These are phyloP conservation scores for Hypsibius dujardini DNA, from an alignment of 1,140 invertebrate genomes.

Conservation along the genomic window DNA sequence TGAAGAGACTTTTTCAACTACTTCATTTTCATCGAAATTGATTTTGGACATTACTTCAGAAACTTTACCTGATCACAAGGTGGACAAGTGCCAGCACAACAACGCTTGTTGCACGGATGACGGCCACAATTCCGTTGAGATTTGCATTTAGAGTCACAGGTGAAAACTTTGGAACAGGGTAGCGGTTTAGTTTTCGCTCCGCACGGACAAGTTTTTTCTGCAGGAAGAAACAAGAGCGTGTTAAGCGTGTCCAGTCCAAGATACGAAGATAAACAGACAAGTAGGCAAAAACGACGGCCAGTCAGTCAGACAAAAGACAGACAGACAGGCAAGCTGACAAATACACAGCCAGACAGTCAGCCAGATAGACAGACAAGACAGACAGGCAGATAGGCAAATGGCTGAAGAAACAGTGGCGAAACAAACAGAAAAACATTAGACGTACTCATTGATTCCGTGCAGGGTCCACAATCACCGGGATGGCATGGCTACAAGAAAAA, in stretches of 20 bases:
- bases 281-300: too few relatives aligned
- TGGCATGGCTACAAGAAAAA: constrained; percentile 9
- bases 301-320: too few relatives aligned
- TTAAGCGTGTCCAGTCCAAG: neutral
- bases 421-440: neutral
- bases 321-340: too few relatives aligned
- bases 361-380: too few relatives aligned
- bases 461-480: constrained; percentile 3
- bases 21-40: neutral
- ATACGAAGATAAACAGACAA: too few relatives aligned
- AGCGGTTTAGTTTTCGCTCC: constrained; percentile 2
- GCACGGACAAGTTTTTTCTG: constrained; percentile 13
- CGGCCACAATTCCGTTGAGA: neutral
- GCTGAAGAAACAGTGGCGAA: too few relatives aligned
- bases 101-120: constrained; percentile 9
- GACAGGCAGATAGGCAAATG: too few relatives aligned
- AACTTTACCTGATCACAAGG: constrained; percentile 28
- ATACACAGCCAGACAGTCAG: too few relatives aligned
- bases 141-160: constrained; percentile 12
- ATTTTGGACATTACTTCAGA: too few relatives aligned
- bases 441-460: neutral
- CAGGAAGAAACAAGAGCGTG: neutral
- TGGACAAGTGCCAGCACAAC: neutral
- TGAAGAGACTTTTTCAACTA: neutral
- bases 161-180: neutral